Evolutionary conservation across 2,113 vertebrate genomes (phyloP).

Genomic region (Accipiter cooperii): DNA sequence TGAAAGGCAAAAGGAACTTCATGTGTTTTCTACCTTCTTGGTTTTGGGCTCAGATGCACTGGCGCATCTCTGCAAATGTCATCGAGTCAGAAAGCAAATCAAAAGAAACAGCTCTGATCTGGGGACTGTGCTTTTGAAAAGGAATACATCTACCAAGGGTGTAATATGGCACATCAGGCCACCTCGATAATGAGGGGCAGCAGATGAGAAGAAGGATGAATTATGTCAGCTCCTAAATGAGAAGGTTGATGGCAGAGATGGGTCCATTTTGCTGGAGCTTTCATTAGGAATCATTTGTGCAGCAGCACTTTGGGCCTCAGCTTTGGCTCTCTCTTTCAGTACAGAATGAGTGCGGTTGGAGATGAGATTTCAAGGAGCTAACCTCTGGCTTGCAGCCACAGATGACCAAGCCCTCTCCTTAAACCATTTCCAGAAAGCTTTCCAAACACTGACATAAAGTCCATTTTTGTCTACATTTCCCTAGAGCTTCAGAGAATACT

Average conservation of each 20-base stretch:
- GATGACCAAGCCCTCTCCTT: background rate
- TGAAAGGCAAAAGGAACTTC: conserved; percentile 56
- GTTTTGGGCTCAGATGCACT: conserved; percentile 27
- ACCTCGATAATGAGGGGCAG: conserved; percentile 48
- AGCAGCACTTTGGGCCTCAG: background rate
- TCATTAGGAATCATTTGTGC: background rate
- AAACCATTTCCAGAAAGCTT: background rate
- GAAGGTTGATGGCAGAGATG: conserved; percentile 20
- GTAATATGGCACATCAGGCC: conserved; percentile 40
- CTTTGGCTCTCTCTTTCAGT: background rate
- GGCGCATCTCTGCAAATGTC: conserved; percentile 11
- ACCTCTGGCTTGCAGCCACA: background rate
- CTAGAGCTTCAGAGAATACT: background rate
- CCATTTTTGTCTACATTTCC: background rate
- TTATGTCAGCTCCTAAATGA: conserved; percentile 10
- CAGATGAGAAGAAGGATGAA: conserved; percentile 30
- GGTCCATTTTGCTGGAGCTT: background rate
- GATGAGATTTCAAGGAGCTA: background rate
- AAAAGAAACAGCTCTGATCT: conserved; percentile 50
- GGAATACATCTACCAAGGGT: background rate
- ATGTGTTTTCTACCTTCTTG: conserved; percentile 30
- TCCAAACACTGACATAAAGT: background rate
- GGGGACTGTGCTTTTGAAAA: background rate
- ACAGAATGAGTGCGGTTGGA: background rate
- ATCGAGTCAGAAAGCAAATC: conserved; percentile 47